Conservation (phyloP, 2,113 vertebrate genomes). For the Odobenus rosmarus region DNA sequence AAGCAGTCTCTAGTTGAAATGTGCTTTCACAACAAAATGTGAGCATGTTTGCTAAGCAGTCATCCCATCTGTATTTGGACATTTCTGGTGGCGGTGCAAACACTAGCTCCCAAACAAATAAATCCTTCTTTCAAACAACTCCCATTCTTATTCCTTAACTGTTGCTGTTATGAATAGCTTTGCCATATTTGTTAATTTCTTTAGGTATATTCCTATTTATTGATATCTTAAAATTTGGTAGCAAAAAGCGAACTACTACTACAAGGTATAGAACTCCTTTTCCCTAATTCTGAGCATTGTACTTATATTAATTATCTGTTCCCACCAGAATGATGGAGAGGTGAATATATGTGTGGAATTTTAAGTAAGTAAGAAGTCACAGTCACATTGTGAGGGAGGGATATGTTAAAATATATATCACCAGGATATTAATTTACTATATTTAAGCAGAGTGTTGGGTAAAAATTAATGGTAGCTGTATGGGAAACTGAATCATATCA, state of each 20-base stretch:
- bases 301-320: not conserved
- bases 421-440: not conserved
- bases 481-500: conserved; percentile 21
- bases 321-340: not conserved
- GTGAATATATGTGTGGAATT: not conserved
- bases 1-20: not conserved
- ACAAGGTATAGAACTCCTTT: not conserved
- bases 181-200: not conserved
- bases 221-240: not conserved
- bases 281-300: not conserved
- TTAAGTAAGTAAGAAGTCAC: not conserved
- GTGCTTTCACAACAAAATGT: not conserved
- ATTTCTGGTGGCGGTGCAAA: not conserved
- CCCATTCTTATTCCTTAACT: not conserved
- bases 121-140: not conserved
- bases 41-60: not conserved
- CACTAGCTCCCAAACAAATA: not conserved
- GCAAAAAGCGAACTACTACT: not conserved
- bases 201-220: not conserved
- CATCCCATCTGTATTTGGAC: not conserved
- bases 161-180: not conserved
- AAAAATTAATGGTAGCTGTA: conserved; percentile 38
- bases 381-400: not conserved
- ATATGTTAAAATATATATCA: conserved; percentile 29
- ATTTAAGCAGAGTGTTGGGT: not conserved